These are phyloP conservation scores for Plutomurus gul DNA, from an alignment of 1,140 invertebrate genomes.

Conservation along the genomic window DNA sequence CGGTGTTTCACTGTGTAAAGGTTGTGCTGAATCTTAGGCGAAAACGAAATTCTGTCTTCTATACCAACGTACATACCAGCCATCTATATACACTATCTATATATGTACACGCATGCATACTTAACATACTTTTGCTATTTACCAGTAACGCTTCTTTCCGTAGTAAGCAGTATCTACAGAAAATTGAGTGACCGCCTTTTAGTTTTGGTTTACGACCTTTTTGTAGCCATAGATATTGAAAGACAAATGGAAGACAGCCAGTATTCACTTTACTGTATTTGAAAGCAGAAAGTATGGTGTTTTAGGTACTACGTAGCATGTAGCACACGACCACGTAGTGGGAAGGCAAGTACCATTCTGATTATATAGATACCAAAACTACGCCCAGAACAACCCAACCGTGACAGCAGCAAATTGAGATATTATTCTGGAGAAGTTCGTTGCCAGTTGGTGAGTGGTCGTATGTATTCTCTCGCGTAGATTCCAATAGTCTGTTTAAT, in stretches of 20 bases:
- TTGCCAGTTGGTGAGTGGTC: not conserved
- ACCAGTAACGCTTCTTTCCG: not conserved
- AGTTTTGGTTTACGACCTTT: constrained; percentile 21
- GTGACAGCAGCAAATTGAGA: constrained; percentile 7
- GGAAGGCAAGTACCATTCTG: not conserved
- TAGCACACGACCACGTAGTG: not conserved
- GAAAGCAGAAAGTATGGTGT: not conserved
- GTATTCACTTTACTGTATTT: constrained; percentile 10
- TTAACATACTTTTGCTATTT: too few species aligned
- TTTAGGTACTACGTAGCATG: not conserved
- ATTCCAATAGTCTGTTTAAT: not conserved
- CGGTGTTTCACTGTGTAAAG: too few species aligned
- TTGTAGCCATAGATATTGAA: constrained; percentile 27
- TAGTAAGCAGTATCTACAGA: not conserved
- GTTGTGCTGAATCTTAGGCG: too few species aligned
- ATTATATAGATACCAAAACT: not conserved
- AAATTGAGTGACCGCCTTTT: constrained; percentile 5
- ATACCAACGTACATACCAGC: too few species aligned
- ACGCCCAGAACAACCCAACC: not conserved
- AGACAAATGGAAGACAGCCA: constrained; percentile 16
- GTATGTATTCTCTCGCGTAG: not conserved
- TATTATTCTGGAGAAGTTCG: constrained; percentile 12
- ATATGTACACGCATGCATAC: too few species aligned
- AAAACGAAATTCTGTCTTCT: too few species aligned
- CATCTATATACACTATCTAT: too few species aligned